Evolutionary conservation across 2,113 vertebrate species (phyloP), one percentile per base, ranked within the genome.

Genomic region (Alouatta palliata): DNA sequence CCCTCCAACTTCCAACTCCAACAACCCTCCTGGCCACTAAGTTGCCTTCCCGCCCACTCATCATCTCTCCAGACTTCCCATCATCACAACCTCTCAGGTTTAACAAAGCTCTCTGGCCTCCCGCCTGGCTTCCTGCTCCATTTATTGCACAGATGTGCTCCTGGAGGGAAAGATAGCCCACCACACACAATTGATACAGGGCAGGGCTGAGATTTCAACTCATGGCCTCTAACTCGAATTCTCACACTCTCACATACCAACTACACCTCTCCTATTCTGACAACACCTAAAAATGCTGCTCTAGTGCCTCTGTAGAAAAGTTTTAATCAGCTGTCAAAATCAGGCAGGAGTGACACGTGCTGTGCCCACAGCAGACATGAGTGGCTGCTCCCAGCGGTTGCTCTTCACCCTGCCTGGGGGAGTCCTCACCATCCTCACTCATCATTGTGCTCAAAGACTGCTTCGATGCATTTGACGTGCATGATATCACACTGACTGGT

Each of bases 201-300:
- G 7, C 37, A 11, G 32, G 12, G 21, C 37, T 21, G 13, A 68
- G 68, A 32, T 75, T 87, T 40, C 27, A 56, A 70, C 6, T 14
- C 10, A 6, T 13, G 6, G 8, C 21, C 32, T n/a, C 35, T 6
- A 64, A 21, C 40, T 37, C 43, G 25, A 11, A 4, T 52, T 49
- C 25, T 66, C 58, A 49, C 5, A 37, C 16, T 40, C 54, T 6
- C 68, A 40, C 32, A 40, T 19, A 7, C 71, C 13, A 35, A 17
- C 4, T 0, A 1, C 11, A 9, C 40, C 13, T 43, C 19, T 23
- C n/a, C 52, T 21, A 4, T 56, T 27, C 27, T 5, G 23, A 21
- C 43, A 12, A 32, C 20, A 35, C 43, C 66, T 64, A 5, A 49
- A 91, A 85, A 79, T 16, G 8, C 58, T 52, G 8, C 45, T 52